Percentiles rank a stretch among this genome's conserved stretches.
Conservation (phyloP, 2,797 vertebrate genomes). For the Champsocephalus esox region DNA sequence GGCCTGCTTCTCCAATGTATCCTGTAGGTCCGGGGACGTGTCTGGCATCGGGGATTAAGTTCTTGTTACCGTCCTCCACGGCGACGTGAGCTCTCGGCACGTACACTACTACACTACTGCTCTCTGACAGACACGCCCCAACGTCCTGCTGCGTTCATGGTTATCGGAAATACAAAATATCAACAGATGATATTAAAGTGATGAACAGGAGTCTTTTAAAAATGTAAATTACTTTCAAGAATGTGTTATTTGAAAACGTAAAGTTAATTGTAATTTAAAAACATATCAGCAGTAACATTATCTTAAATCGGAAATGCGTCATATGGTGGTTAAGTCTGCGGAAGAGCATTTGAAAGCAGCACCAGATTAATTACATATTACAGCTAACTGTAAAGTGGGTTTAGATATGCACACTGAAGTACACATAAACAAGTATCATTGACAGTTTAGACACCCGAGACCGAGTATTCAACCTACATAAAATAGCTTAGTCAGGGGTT, state of each 20-base stretch:
- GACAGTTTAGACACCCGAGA: neutral
- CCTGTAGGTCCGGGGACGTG: constrained; percentile 57
- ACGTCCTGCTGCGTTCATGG: neutral
- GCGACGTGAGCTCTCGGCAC: constrained; percentile 42
- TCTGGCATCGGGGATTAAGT: neutral
- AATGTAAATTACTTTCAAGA: neutral
- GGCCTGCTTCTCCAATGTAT: constrained; percentile 54
- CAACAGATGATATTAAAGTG: too few species aligned
- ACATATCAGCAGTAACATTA: neutral
- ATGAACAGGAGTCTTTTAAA: neutral
- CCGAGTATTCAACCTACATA: neutral
- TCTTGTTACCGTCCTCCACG: constrained; percentile 64
- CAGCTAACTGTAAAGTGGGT: neutral
- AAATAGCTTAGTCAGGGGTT: neutral
- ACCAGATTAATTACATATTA: neutral
- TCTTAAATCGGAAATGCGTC: fast-evolving
- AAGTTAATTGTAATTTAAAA: neutral
- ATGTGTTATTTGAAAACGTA: neutral
- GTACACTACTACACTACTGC: constrained; percentile 26
- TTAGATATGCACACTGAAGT: too few species aligned
- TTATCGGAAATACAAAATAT: constrained; percentile 3
- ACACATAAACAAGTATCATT: neutral
- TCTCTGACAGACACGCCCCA: constrained; percentile 42
- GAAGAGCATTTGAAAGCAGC: constrained; percentile 9
- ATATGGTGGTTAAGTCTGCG: neutral